A percentile compares a stretch with the other conserved stretches of the same genome.
These are phyloP conservation scores for Crypturellus undulatus DNA, from an alignment of 2,113 vertebrate species.

Conservation along the genomic window DNA sequence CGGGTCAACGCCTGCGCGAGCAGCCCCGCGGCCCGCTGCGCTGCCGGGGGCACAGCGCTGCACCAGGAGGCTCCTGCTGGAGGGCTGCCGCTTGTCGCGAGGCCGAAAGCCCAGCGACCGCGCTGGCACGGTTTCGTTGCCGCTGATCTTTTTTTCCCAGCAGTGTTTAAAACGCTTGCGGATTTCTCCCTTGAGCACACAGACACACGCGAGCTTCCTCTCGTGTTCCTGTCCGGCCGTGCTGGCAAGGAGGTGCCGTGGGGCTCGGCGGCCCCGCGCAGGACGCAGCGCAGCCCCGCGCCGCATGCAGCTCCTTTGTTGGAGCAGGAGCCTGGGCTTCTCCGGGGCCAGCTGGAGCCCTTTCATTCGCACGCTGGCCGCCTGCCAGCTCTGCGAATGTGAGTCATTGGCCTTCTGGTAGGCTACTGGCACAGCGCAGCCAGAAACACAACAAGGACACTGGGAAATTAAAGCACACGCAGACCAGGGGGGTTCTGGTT, in stretches of 20 bases:
- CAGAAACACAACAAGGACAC: not conserved
- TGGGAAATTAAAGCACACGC: accelerated
- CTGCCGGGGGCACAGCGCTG: not conserved
- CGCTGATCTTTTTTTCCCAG: not conserved
- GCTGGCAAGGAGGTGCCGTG: not conserved
- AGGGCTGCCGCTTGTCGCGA: not conserved
- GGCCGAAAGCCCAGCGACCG: not conserved
- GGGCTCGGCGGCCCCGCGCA: not conserved
- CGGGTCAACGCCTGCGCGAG: not conserved
- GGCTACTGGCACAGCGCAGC: not conserved
- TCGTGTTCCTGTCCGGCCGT: not conserved
- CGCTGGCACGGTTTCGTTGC: not conserved
- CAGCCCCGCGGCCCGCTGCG: not conserved
- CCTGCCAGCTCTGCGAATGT: not conserved
- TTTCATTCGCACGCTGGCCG: not conserved
- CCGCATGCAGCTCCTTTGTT: not conserved
- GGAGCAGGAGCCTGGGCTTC: not conserved
- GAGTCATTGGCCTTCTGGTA: conserved; percentile 9
- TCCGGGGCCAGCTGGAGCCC: conserved; percentile 43
- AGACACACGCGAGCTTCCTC: not conserved
- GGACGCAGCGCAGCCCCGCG: not conserved
- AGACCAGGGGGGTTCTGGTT: not conserved
- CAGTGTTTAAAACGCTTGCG: not conserved
- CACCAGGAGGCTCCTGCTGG: not conserved
- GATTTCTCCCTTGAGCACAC: not conserved